These are phyloP conservation scores for Chiridota heheva DNA, from an alignment of 35 echinoderm and acorn worm genomes.

Conservation along the genomic window DNA sequence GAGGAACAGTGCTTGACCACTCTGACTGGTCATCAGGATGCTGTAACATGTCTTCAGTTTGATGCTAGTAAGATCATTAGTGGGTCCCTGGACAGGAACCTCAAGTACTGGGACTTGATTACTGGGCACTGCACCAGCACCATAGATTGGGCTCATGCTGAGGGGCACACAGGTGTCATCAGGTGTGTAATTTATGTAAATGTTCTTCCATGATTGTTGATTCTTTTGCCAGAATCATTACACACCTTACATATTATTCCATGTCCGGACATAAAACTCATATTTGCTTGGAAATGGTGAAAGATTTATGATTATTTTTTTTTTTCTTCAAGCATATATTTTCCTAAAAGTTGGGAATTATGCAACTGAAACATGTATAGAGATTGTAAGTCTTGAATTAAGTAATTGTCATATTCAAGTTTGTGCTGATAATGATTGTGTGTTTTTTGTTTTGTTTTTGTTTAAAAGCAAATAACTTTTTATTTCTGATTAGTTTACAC, in stretches of 20 bases:
- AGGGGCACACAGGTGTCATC: conserved; percentile 93
- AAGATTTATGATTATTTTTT: no score
- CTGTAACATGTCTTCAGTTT: conserved; percentile 96
- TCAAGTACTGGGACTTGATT: conserved; percentile 90
- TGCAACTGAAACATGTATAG: no score
- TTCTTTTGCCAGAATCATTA: no score
- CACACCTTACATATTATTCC: not conserved
- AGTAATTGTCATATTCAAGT: no score
- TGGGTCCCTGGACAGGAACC: conserved; percentile 89
- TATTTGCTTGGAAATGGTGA: no score
- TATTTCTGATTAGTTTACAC: no score
- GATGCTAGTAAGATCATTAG: conserved; percentile 97
- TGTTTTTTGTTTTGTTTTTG: no score
- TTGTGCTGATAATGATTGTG: no score
- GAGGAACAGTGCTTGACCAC: conserved; percentile 56
- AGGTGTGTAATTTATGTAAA: conserved; percentile 37
- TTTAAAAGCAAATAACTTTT: no score
- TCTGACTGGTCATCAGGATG: conserved; percentile 80
- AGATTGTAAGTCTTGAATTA: no score
- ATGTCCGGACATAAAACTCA: not conserved
- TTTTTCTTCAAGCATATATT: no score
- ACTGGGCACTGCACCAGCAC: conserved; percentile 80
- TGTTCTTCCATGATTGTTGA: not conserved
- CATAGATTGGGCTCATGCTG: conserved; percentile 90
- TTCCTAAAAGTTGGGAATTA: no score